phyloP scores from a whole-genome alignment of 2,888 invertebrate genomes.

The Scelioninae gen. 1 region DNA sequence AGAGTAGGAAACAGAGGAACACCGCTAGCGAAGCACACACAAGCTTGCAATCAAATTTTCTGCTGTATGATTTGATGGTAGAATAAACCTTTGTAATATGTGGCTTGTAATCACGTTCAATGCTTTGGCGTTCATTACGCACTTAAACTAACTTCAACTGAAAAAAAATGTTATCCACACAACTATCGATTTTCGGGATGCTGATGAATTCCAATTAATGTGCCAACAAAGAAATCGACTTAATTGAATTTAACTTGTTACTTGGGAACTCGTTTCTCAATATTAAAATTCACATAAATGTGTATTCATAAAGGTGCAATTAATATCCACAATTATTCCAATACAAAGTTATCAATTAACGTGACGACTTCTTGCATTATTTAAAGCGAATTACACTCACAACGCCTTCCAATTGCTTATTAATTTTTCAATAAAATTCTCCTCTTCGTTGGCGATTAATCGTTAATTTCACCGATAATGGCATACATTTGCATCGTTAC shows the following conservation, averaged over 20 bases:
- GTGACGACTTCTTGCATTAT: slow-evolving; percentile 26
- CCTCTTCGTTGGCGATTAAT: slow-evolving; percentile 26
- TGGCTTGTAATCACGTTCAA: slow-evolving; percentile 44
- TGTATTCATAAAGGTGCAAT: slow-evolving; percentile 49
- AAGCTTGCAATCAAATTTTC: slow-evolving; percentile 64
- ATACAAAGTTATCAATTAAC: slow-evolving; percentile 50
- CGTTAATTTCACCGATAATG: slow-evolving; percentile 37
- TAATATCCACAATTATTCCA: slow-evolving; percentile 33
- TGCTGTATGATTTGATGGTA: slow-evolving; percentile 43
- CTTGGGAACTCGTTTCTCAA: too few relatives aligned
- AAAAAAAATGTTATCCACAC: slow-evolving; percentile 11
- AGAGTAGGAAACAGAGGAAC: slow-evolving; percentile 34
- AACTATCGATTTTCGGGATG: slow-evolving; percentile 27
- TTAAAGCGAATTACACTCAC: slow-evolving; percentile 43
- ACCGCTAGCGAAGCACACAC: slow-evolving; percentile 2
- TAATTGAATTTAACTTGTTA: slow-evolving; percentile 4
- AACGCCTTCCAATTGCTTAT: slow-evolving; percentile 49
- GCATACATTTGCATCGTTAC: slow-evolving; percentile 29
- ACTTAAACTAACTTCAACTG: slow-evolving; percentile 32
- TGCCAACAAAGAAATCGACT: slow-evolving; percentile 33
- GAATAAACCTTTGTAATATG: slow-evolving; percentile 56
- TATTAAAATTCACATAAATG: too few relatives aligned
- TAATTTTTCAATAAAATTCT: slow-evolving; percentile 49
- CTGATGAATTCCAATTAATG: slow-evolving; percentile 34
- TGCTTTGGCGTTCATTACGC: slow-evolving; percentile 38